Percentiles rank a stretch among this genome's conserved stretches.
These are phyloP conservation scores for Zaprionus kolodkinae DNA, from an alignment of 1,140 invertebrate species.

Conservation along the genomic window DNA sequence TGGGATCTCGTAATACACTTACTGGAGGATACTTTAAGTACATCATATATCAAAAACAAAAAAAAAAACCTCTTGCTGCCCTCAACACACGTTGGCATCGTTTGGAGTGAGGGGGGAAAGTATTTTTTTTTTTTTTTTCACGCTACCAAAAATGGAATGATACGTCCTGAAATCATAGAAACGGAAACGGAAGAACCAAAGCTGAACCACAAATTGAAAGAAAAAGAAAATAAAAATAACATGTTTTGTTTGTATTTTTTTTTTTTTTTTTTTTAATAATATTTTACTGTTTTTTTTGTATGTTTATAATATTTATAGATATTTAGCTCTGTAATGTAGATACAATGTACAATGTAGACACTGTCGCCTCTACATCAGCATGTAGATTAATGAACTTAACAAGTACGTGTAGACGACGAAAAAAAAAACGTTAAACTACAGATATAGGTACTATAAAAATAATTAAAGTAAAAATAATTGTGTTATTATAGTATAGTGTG, in stretches of 20 bases:
- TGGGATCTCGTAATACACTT: conserved; percentile 8
- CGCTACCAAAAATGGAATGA: conserved; percentile 15
- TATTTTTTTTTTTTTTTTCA: too few relatives aligned
- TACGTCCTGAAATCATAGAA: not conserved
- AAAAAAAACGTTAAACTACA: conserved; percentile 68
- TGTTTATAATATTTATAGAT: conserved; percentile 71
- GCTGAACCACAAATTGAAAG: conserved; percentile 38
- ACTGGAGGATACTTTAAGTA: not conserved
- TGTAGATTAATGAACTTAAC: conserved; percentile 68
- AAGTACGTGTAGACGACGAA: conserved; percentile 69
- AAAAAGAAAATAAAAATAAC: conserved; percentile 36
- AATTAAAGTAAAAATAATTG: conserved; percentile 64
- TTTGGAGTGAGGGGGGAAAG: not conserved
- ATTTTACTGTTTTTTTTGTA: conserved; percentile 76
- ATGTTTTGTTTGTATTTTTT: conserved; percentile 41
- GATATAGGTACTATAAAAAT: conserved; percentile 70
- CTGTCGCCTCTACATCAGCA: conserved; percentile 52
- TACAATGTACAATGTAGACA: conserved; percentile 76
- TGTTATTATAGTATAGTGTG: conserved; percentile 33
- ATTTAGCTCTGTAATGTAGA: conserved; percentile 77
- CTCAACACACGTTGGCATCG: conserved; percentile 16
- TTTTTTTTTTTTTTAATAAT: conserved; percentile 73
- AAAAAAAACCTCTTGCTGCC: not conserved
- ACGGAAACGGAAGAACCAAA: conserved; percentile 4
- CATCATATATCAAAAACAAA: not conserved